A percentile compares a stretch with the other conserved stretches of the same genome.
phyloP scores from a whole-genome alignment of 1,140 invertebrate species.

The Andricus grossulariae region DNA sequence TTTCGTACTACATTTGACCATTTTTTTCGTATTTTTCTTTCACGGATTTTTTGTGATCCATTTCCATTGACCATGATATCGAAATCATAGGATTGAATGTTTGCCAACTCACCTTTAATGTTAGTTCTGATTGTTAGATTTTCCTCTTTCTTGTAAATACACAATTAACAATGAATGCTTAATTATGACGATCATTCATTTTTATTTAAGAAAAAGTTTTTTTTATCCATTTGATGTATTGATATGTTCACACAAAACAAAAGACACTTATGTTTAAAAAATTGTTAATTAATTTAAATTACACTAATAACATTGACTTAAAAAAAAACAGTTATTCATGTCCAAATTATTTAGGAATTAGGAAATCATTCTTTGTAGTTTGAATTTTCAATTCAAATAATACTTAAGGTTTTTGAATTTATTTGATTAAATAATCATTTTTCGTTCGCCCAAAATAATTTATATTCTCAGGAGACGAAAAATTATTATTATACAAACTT shows the following conservation, averaged over 20 bases:
- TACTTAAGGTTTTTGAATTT: too few relatives aligned
- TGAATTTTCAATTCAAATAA: too few relatives aligned
- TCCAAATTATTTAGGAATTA: too few relatives aligned
- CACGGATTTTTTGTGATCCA: background rate
- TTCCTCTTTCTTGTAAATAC: conserved; percentile 16
- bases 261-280: background rate
- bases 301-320: too few relatives aligned
- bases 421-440: too few relatives aligned
- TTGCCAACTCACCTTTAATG: background rate
- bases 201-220: background rate
- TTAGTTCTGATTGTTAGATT: background rate
- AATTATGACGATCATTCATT: background rate
- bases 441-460: too few relatives aligned
- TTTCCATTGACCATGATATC: background rate
- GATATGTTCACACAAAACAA: background rate
- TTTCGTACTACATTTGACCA: background rate
- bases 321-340: background rate
- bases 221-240: background rate
- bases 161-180: conserved; percentile 1
- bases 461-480: too few relatives aligned
- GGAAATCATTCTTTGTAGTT: too few relatives aligned
- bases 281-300: too few relatives aligned
- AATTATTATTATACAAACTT: too few relatives aligned
- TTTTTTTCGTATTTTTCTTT: background rate
- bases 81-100: background rate